Percentiles rank a stretch among this genome's conserved stretches.
Evolutionary conservation across 2,113 vertebrate species (phyloP).

Genomic region (Leucopsar rothschildi): DNA sequence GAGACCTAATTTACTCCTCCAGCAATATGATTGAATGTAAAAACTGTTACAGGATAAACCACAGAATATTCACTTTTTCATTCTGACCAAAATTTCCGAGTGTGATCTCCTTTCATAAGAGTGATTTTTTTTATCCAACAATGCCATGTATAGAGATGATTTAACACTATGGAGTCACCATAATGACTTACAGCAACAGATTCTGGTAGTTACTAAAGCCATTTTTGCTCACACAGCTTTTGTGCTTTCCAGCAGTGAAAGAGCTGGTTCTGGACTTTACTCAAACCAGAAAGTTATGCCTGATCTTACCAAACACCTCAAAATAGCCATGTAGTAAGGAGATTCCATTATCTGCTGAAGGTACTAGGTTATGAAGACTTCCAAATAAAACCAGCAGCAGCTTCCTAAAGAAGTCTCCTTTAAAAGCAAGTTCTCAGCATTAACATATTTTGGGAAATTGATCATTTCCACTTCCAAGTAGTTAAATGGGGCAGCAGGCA

Average conservation of each 20-base stretch:
- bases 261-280: neutral
- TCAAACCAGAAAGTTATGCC: neutral
- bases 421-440: neutral
- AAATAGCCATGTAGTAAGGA: neutral
- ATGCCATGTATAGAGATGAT: neutral
- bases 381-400: neutral
- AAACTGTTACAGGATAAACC: neutral
- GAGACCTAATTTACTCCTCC: slow-evolving; percentile 40
- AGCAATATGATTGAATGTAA: neutral
- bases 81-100: neutral
- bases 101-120: neutral
- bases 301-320: neutral
- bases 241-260: neutral
- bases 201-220: neutral
- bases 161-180: neutral
- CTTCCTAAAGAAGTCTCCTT: neutral
- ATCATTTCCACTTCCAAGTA: neutral
- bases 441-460: neutral
- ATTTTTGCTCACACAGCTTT: neutral
- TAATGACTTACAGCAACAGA: neutral
- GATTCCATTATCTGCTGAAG: neutral
- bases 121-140: neutral
- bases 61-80: neutral
- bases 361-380: neutral
- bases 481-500: neutral